Evolutionary conservation across 1,140 invertebrate species (phyloP).

Genomic region (Hyles vespertilio): DNA sequence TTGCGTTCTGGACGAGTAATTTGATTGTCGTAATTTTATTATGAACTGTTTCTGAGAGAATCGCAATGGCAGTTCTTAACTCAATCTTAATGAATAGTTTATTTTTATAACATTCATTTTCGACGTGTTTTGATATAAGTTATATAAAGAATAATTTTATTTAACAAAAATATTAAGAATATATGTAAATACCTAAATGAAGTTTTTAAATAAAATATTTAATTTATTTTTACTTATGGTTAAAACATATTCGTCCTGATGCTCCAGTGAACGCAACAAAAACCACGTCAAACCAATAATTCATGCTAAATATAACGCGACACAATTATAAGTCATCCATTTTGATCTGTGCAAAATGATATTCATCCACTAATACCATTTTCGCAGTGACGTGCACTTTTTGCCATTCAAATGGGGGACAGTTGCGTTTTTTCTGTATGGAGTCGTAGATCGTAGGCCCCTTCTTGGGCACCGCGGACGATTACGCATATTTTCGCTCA

Average conservation of each 20-base stretch:
- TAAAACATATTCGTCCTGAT: neutral
- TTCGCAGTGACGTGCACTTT: slow-evolving; percentile 71
- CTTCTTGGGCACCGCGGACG: slow-evolving; percentile 28
- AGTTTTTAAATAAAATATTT: no score
- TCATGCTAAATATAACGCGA: slow-evolving; percentile 69
- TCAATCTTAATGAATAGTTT: slow-evolving; percentile 8
- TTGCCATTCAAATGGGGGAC: slow-evolving; percentile 73
- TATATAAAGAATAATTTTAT: no score
- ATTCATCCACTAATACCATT: slow-evolving; percentile 70
- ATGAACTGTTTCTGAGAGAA: slow-evolving; percentile 26
- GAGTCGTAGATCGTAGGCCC: slow-evolving; percentile 23
- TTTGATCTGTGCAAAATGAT: slow-evolving; percentile 63
- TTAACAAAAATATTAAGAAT: no score
- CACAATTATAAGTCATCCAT: slow-evolving; percentile 73
- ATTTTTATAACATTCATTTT: neutral
- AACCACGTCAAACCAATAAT: slow-evolving; percentile 68
- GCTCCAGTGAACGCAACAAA: slow-evolving; percentile 27
- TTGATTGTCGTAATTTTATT: slow-evolving; percentile 65
- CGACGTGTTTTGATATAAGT: no score
- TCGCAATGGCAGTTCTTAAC: slow-evolving; percentile 22
- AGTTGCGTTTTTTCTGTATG: slow-evolving; percentile 65
- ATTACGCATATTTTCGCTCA: slow-evolving; percentile 73
- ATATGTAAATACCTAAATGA: no score
- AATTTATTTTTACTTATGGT: no score
- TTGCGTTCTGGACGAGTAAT: slow-evolving; percentile 50